Evolutionary conservation across 37 sponge, comb jelly and placozoan genomes (phyloP).

Genomic region (Halisarca cf. caerulea): DNA sequence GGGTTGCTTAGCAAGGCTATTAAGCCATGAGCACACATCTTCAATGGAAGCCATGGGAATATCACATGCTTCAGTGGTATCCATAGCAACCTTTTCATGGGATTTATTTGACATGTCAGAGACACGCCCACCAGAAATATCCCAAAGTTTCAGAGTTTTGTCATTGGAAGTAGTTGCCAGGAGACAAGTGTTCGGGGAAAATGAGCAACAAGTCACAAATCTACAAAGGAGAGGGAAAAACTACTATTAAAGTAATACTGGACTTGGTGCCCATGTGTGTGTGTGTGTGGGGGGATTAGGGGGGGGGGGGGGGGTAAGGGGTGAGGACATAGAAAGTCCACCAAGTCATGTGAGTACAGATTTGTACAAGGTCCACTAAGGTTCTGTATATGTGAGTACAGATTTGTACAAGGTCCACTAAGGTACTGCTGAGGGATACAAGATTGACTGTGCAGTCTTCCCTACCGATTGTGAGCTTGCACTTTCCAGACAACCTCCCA

Average conservation of each 20-base stretch:
- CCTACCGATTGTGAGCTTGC: constrained; percentile 2
- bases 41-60: constrained; percentile 20
- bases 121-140: not conserved
- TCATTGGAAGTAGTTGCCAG: constrained; percentile 74
- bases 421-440: no score
- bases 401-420: no score
- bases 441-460: not conserved
- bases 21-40: constrained; percentile 44
- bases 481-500: constrained; percentile 8
- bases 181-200: constrained; percentile 48
- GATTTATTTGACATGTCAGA: not conserved
- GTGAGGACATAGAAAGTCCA: not conserved
- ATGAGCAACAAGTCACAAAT: constrained; percentile 62
- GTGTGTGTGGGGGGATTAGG: not conserved
- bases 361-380: not conserved
- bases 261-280: not conserved
- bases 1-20: constrained; percentile 34
- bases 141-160: constrained; percentile 55
- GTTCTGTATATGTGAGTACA: no score
- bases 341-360: not conserved
- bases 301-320: not conserved
- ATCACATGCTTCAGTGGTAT: not conserved
- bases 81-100: not conserved
- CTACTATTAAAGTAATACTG: not conserved
- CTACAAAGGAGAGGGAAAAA: constrained; percentile 13